Percentiles rank a stretch among this genome's conserved stretches.
These are phyloP conservation scores for Cremastobaeus sp. DNA, from an alignment of 2,888 invertebrate species.

Conservation along the genomic window DNA sequence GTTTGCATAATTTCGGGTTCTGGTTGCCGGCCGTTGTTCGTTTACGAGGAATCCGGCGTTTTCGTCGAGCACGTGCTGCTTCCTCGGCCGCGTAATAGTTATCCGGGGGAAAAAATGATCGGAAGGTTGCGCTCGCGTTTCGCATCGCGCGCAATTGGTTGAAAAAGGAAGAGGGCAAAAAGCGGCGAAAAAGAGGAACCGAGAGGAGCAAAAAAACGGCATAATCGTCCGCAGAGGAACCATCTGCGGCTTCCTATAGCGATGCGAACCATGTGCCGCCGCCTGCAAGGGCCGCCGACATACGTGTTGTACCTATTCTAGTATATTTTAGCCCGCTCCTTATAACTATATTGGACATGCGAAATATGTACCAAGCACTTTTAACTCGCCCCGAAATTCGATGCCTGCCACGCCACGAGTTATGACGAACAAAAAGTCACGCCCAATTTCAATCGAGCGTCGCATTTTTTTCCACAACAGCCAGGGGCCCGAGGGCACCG, in stretches of 20 bases:
- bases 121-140: conserved; percentile 35
- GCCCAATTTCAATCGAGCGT: conserved; percentile 30
- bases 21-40: conserved; percentile 47
- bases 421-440: conserved; percentile 32
- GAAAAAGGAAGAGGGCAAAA: conserved; percentile 38
- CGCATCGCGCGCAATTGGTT: background rate
- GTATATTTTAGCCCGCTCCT: conserved; percentile 47
- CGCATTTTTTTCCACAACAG: conserved; percentile 4
- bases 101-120: conserved; percentile 46
- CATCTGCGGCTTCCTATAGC: conserved; percentile 76
- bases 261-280: conserved; percentile 72
- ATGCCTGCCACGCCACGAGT: conserved; percentile 31
- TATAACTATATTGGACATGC: conserved; percentile 51
- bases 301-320: conserved; percentile 54
- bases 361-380: conserved; percentile 46
- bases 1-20: conserved; percentile 59
- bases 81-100: conserved; percentile 55
- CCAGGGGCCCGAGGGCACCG: too few relatives aligned
- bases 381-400: conserved; percentile 42
- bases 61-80: conserved; percentile 57
- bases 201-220: conserved; percentile 64
- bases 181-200: conserved; percentile 40
- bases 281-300: conserved; percentile 55
- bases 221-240: conserved; percentile 74
- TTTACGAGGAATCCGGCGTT: conserved; percentile 55